Evolutionary conservation across 2,888 invertebrate species (phyloP).

Genomic region (Leptinotarsa peninsularis): DNA sequence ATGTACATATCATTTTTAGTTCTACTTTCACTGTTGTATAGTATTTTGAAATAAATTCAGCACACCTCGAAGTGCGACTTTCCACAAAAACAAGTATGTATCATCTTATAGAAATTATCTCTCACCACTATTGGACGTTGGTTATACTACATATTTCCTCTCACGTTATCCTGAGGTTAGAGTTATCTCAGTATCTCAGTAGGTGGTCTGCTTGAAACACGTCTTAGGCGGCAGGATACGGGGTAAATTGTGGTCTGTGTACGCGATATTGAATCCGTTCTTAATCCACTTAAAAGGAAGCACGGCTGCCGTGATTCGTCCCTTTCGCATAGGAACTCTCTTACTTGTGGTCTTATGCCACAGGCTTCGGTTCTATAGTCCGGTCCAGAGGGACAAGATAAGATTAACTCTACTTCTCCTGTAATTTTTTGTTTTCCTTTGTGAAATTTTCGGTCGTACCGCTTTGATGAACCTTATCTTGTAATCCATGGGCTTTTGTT

Average conservation of each 20-base stretch:
- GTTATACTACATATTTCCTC: slow-evolving; percentile 5
- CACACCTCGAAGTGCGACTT: no score
- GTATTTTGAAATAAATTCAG: background rate
- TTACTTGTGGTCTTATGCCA: slow-evolving; percentile 1
- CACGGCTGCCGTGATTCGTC: slow-evolving; percentile 33
- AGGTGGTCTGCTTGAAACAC: slow-evolving; percentile 25
- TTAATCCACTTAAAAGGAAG: slow-evolving; percentile 44
- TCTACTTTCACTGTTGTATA: no score
- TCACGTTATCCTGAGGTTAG: slow-evolving; percentile 12
- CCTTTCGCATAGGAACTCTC: slow-evolving; percentile 31
- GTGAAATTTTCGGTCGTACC: background rate
- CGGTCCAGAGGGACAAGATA: background rate
- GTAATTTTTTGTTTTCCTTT: background rate
- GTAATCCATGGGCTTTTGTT: background rate
- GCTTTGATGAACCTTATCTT: background rate
- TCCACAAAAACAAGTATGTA: background rate
- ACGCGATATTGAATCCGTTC: slow-evolving; percentile 31
- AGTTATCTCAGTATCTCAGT: slow-evolving; percentile 20
- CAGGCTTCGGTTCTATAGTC: background rate
- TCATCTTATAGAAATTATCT: slow-evolving; percentile 6
- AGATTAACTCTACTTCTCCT: background rate
- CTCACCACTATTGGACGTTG: background rate
- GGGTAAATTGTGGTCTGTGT: slow-evolving; percentile 37
- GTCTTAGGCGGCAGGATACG: slow-evolving; percentile 29
- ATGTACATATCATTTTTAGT: no score